Base-by-base conservation (phyloP, 1,140 invertebrate species). In the Zaprionus gabonicus region DNA sequence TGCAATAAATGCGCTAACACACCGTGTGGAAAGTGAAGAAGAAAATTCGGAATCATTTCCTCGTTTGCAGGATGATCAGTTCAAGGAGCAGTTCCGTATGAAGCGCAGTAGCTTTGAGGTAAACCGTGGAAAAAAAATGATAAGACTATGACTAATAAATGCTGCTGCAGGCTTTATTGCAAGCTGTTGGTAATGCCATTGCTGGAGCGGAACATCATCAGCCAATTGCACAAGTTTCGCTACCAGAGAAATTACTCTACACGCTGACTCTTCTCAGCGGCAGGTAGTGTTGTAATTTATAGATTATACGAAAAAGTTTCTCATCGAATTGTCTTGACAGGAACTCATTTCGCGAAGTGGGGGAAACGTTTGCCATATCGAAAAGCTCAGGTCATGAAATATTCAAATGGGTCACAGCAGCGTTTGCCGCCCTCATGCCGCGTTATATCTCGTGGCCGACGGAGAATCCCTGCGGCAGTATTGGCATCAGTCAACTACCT, bases 371-470 rank as follows among this genome's bases (percentile, higher is more conserved):
- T 59, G 71, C 56, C 38, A 78, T 80, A 67, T 58, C 76, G 5
- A 78, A 74, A n/a, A 78, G 71, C 12, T 80, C 78, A 0, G 78
- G 78, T 1, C 56, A 74, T 44, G 78, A 80, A 44, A 80, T 78
- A 12, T 80, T 78, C 7, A 74, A 74, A 20, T 80, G 78, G 75
- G 56, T 80, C 6, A 78, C 65, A 0, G 38, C 66, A 4, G 71
- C 57, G 1, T 71, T 75, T 67, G 49, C 71, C 4, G 62, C 66
- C 0, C 44, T 80, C 0, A 0, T 78, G 66, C 66, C 78, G 2
- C 51, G 51, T 28, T 80, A 78, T 49, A 36, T 80, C 1, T 49
- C 58, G 15, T 80, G 75, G 78, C 63, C 76, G 9, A 7, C 23
- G 7, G 34, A 72, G 4, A 73, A 62, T 51, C 36, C 23, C 9